Percentiles rank a stretch among this genome's conserved stretches.
These are phyloP conservation scores for Drosophila kurseongensis DNA, from an alignment of 1,140 invertebrate species.

Conservation along the genomic window DNA sequence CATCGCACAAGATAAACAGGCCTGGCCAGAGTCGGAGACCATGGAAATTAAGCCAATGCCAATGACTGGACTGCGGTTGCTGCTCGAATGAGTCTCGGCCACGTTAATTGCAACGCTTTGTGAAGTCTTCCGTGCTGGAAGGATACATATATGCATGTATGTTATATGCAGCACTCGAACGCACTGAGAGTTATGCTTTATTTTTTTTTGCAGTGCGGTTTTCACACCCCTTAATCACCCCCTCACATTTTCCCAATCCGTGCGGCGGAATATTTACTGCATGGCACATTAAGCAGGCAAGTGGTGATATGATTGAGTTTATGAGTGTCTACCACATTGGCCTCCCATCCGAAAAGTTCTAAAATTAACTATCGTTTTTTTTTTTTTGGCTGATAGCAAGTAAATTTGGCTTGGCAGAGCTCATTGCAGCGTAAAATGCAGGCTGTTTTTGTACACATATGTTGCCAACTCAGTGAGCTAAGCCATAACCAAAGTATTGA, in stretches of 20 bases:
- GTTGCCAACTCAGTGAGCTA: conserved; percentile 73
- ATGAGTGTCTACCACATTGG: conserved; percentile 60
- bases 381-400: conserved; percentile 19
- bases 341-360: conserved; percentile 34
- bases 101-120: conserved; percentile 80
- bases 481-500: conserved; percentile 59
- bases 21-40: conserved; percentile 31
- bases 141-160: conserved; percentile 8
- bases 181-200: conserved; percentile 13
- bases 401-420: conserved; percentile 29
- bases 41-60: conserved; percentile 81
- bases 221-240: conserved; percentile 33
- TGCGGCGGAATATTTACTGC: conserved; percentile 68
- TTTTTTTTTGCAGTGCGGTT: conserved; percentile 67
- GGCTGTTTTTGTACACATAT: conserved; percentile 42
- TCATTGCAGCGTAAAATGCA: conserved; percentile 64
- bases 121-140: conserved; percentile 36
- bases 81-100: conserved; percentile 68
- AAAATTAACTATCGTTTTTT: conserved; percentile 66
- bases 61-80: conserved; percentile 76
- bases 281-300: conserved; percentile 78
- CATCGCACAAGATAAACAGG: conserved; percentile 35
- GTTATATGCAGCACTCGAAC: background rate
- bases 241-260: conserved; percentile 2
- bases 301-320: conserved; percentile 79